phyloP scores from a whole-genome alignment of 2,888 invertebrate genomes.

The Antitype chi region DNA sequence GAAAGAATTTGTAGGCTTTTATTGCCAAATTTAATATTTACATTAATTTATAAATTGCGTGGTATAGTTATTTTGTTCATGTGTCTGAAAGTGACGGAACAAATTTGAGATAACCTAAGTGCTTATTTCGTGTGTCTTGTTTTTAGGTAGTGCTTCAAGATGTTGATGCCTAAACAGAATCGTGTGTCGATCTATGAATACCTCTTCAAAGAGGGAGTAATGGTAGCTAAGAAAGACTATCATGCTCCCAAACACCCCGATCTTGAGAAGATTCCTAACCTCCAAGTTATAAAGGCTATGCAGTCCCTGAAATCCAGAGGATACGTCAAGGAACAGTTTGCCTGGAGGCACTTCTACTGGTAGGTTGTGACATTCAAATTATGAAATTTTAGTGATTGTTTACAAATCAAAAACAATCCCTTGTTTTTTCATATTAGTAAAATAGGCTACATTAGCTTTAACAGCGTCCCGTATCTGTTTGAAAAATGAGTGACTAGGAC shows the following conservation, averaged over 20 bases:
- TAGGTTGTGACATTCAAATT: constrained; percentile 69
- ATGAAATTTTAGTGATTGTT: constrained; percentile 2
- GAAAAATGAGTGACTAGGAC: not conserved
- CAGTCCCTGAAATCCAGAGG: constrained; percentile 99
- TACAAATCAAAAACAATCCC: constrained; percentile 10
- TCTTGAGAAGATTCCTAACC: constrained; percentile 98
- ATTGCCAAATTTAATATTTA: constrained; percentile 22
- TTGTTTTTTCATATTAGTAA: not conserved
- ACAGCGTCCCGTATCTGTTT: not conserved
- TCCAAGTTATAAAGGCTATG: constrained; percentile 99
- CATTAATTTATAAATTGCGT: constrained; percentile 34
- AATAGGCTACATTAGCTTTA: not conserved
- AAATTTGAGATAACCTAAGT: constrained; percentile 73
- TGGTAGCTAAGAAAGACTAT: constrained; percentile 99
- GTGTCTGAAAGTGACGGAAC: constrained; percentile 46
- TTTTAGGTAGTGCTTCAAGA: constrained; percentile 92
- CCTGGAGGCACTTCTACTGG: constrained; percentile 99
- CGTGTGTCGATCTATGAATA: constrained; percentile 99
- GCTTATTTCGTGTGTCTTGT: constrained; percentile 74
- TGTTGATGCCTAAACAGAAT: constrained; percentile 99
- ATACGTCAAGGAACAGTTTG: constrained; percentile 99
- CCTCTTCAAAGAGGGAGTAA: constrained; percentile 99
- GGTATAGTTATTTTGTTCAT: constrained; percentile 64
- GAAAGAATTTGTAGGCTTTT: constrained; percentile 41
- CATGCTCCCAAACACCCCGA: constrained; percentile 99